Percentiles rank a stretch among this genome's conserved stretches.
Conservation (phyloP, 2,888 invertebrate species). For the Drosophila robusta region DNA sequence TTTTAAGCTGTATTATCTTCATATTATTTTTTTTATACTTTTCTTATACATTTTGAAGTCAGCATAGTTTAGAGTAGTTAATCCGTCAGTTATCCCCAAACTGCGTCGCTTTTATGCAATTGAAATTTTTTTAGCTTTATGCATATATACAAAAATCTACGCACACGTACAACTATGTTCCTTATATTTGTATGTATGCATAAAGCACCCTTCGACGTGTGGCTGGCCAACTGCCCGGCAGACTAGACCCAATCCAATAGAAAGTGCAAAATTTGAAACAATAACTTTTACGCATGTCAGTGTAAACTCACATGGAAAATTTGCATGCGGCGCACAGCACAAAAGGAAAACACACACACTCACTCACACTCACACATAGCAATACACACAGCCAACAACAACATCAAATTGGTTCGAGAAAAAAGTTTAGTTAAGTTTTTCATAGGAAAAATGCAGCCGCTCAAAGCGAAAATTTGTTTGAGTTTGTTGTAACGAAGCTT, state of each 20-base stretch:
- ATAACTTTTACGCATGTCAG: slow-evolving; percentile 78
- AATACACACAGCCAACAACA: slow-evolving; percentile 9
- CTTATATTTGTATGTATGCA: not conserved
- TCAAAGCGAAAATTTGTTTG: slow-evolving; percentile 74
- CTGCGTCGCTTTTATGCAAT: slow-evolving; percentile 10
- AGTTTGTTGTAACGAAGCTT: slow-evolving; percentile 65
- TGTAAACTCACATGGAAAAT: slow-evolving; percentile 73
- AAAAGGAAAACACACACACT: slow-evolving; percentile 17
- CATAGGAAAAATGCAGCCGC: slow-evolving; percentile 19
- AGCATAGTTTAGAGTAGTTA: not conserved
- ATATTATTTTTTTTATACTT: not conserved
- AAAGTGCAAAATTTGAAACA: slow-evolving; percentile 76
- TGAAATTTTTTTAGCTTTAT: slow-evolving; percentile 33
- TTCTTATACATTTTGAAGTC: not conserved
- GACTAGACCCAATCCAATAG: slow-evolving; percentile 51
- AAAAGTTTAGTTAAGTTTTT: slow-evolving; percentile 49
- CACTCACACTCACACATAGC: slow-evolving; percentile 1
- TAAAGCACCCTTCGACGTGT: slow-evolving; percentile 19
- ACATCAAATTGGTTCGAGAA: slow-evolving; percentile 13
- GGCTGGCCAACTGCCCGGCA: slow-evolving; percentile 27
- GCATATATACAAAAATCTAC: not conserved
- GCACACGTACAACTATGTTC: not conserved
- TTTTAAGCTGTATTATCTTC: too few species aligned
- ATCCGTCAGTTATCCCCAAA: not conserved
- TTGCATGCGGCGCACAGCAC: slow-evolving; percentile 51